A percentile compares a stretch with the other conserved stretches of the same genome.
These are phyloP conservation scores for Lasioglossum albipes DNA, from an alignment of 1,140 invertebrate genomes.

Conservation along the genomic window DNA sequence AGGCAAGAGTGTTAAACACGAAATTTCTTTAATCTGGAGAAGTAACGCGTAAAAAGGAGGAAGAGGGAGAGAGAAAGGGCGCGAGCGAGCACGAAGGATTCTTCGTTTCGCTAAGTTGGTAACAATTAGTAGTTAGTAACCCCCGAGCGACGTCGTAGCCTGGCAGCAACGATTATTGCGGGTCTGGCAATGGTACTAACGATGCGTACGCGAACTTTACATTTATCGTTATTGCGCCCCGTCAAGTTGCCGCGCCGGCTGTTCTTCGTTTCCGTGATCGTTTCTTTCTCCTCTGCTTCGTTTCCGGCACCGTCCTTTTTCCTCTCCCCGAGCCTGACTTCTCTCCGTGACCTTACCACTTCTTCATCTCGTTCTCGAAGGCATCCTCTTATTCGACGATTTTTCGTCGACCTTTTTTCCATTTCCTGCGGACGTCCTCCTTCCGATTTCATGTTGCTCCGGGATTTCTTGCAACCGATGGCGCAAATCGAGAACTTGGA, in stretches of 20 bases:
- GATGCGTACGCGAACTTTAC: constrained; percentile 73
- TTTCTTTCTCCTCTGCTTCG: not conserved
- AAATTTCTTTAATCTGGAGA: constrained; percentile 43
- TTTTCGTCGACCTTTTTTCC: not conserved
- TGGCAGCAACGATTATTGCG: constrained; percentile 70
- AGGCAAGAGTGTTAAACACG: not conserved
- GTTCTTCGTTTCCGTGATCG: constrained; percentile 28
- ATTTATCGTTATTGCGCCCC: constrained; percentile 72
- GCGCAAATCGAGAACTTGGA: too few relatives aligned
- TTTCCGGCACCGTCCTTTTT: not conserved
- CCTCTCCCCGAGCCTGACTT: not conserved
- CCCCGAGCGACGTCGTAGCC: constrained; percentile 61
- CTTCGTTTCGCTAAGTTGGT: constrained; percentile 69
- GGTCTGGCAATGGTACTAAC: constrained; percentile 65
- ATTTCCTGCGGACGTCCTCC: not conserved
- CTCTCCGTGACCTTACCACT: not conserved
- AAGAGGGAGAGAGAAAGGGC: not conserved
- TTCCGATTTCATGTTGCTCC: not conserved
- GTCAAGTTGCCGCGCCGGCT: constrained; percentile 63
- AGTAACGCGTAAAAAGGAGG: constrained; percentile 20
- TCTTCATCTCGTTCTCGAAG: not conserved
- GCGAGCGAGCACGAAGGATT: constrained; percentile 8
- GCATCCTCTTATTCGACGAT: not conserved
- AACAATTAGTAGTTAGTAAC: constrained; percentile 73
- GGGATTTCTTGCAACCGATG: not conserved